phyloP scores from a whole-genome alignment of 2,113 vertebrate genomes.

The Xiphophorus couchianus region DNA sequence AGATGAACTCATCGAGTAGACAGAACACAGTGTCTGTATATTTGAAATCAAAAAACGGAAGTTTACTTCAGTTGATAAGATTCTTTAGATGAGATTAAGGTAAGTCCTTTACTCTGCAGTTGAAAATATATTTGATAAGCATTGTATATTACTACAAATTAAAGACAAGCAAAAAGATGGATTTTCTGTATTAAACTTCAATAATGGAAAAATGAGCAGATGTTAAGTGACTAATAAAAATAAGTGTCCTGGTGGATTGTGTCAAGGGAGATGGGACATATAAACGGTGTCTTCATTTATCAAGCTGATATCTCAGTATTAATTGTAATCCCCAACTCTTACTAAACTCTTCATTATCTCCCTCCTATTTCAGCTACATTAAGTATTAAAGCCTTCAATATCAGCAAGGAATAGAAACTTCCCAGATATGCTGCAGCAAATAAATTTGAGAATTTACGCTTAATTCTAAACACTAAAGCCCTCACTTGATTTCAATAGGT shows the following conservation, averaged over 20 bases:
- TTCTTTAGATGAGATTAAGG: background rate
- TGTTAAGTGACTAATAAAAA: constrained; percentile 53
- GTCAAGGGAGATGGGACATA: constrained; percentile 59
- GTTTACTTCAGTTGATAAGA: background rate
- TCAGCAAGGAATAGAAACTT: constrained; percentile 64
- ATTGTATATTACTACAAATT: background rate
- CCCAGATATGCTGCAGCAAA: constrained; percentile 45
- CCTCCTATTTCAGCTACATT: constrained; percentile 58
- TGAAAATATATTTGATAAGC: constrained; percentile 21
- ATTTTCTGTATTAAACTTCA: constrained; percentile 13
- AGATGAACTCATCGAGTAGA: background rate
- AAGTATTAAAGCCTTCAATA: constrained; percentile 53
- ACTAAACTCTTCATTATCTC: constrained; percentile 53
- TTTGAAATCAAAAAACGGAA: constrained; percentile 5
- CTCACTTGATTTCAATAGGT: constrained; percentile 12
- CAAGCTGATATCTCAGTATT: constrained; percentile 62
- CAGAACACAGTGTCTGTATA: constrained; percentile 1
- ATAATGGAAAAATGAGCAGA: constrained; percentile 36
- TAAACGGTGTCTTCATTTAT: constrained; percentile 67
- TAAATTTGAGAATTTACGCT: background rate
- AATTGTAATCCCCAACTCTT: constrained; percentile 61
- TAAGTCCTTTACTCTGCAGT: constrained; percentile 5
- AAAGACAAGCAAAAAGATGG: constrained; percentile 18
- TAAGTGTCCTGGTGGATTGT: constrained; percentile 45
- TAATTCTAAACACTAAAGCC: constrained; percentile 59